phyloP scores from a whole-genome alignment of 2,888 invertebrate species.

The Agonopterix heracliana region DNA sequence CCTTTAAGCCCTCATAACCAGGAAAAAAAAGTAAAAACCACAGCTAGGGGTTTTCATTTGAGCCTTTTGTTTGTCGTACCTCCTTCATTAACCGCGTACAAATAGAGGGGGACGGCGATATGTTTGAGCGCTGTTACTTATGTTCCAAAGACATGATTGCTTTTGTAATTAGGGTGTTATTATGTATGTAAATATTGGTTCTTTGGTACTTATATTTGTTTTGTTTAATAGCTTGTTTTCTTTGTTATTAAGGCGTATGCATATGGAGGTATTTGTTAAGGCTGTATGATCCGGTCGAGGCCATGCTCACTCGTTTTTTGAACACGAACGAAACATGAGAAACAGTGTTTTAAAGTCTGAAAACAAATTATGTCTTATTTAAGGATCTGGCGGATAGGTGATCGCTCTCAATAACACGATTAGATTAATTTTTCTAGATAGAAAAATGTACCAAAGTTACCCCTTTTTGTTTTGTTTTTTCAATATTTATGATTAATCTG shows the following conservation, averaged over 20 bases:
- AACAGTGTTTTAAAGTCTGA: too few species aligned
- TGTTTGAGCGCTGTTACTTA: constrained; percentile 15
- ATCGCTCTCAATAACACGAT: too few species aligned
- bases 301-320: too few species aligned
- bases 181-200: neutral
- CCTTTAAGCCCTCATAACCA: constrained; percentile 13
- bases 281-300: too few species aligned
- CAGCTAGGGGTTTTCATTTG: constrained; percentile 30
- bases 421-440: too few species aligned
- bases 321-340: too few species aligned
- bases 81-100: constrained; percentile 31
- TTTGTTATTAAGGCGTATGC: neutral
- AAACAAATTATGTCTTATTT: too few species aligned
- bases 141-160: neutral
- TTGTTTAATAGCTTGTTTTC: neutral
- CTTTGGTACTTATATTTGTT: neutral
- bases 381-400: too few species aligned
- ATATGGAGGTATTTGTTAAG: too few species aligned
- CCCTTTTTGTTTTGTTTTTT: too few species aligned
- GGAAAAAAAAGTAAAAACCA: constrained; percentile 19
- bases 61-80: constrained; percentile 26
- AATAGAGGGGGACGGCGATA: constrained; percentile 21
- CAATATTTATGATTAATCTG: too few species aligned
- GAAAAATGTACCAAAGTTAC: too few species aligned
- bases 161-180: neutral